A percentile compares a stretch with the other conserved stretches of the same genome.
These are phyloP conservation scores for Tinamus guttatus DNA, from an alignment of 2,113 vertebrate genomes.

Conservation along the genomic window DNA sequence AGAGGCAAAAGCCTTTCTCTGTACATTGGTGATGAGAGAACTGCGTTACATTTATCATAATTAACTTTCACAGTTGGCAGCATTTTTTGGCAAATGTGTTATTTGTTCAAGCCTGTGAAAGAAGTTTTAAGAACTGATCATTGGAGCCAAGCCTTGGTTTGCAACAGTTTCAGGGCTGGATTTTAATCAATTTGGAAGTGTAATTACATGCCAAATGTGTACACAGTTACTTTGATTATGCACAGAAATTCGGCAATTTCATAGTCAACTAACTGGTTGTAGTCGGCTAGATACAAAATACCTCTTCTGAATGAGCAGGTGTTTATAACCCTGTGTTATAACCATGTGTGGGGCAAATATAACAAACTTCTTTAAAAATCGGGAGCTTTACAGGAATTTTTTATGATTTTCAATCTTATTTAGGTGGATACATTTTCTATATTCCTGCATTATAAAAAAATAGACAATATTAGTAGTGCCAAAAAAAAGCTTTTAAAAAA, in stretches of 20 bases:
- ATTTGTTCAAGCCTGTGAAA: constrained; percentile 49
- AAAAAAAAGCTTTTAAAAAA: not conserved
- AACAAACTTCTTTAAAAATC: not conserved
- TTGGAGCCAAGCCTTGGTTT: constrained; percentile 45
- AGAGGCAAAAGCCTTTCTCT: constrained; percentile 62
- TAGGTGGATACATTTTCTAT: not conserved
- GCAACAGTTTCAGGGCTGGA: constrained; percentile 56
- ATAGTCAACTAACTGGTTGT: constrained; percentile 54
- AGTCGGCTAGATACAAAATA: constrained; percentile 37
- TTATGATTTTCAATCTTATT: not conserved
- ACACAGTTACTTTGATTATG: constrained; percentile 67
- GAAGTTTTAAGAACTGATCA: constrained; percentile 64
- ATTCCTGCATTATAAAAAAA: not conserved
- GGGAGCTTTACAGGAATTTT: not conserved
- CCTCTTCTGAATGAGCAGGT: not conserved
- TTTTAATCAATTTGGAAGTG: constrained; percentile 66
- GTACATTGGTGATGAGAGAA: constrained; percentile 7
- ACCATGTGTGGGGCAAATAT: not conserved
- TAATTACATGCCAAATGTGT: constrained; percentile 72
- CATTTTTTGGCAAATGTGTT: constrained; percentile 55
- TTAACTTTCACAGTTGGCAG: constrained; percentile 70
- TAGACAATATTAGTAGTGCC: not conserved
- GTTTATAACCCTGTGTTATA: constrained; percentile 17
- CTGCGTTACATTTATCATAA: constrained; percentile 71
- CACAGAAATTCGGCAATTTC: constrained; percentile 59